Evolutionary conservation across 92 coral and sea anemone species (phyloP).

Genomic region (Epizoanthus rinbou): DNA sequence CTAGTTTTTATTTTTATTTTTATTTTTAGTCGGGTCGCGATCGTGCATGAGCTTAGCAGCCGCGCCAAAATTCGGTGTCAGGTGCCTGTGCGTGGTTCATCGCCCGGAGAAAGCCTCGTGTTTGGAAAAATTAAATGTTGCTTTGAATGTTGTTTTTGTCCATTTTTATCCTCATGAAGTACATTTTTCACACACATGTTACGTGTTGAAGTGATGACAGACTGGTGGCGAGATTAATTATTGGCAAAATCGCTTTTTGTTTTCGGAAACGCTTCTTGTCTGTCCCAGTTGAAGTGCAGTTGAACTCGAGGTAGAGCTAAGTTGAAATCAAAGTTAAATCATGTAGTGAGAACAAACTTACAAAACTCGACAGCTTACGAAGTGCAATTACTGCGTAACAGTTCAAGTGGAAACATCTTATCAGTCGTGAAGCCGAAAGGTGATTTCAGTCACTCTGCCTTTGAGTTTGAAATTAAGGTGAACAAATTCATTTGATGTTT

Average conservation of each 20-base stretch:
- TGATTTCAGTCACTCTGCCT: slow-evolving; percentile 9
- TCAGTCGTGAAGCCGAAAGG: not conserved
- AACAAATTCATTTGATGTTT: slow-evolving; percentile 4
- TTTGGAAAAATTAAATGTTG: slow-evolving; percentile 7
- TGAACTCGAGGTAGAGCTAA: too few relatives aligned
- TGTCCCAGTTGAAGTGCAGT: slow-evolving; percentile 4
- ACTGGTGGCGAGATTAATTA: slow-evolving; percentile 11
- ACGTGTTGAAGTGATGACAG: slow-evolving; percentile 17
- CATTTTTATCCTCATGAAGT: slow-evolving; percentile 11
- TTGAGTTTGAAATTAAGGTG: slow-evolving; percentile 8
- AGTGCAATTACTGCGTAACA: slow-evolving; percentile 12
- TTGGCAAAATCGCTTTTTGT: slow-evolving; percentile 2
- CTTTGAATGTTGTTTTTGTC: slow-evolving; percentile 7
- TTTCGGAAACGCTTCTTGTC: not conserved
- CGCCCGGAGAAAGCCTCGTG: too few relatives aligned
- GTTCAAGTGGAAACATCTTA: not conserved
- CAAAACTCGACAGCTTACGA: slow-evolving; percentile 13
- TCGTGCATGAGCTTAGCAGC: too few relatives aligned
- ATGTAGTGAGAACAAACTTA: slow-evolving; percentile 9
- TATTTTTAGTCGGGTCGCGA: too few relatives aligned
- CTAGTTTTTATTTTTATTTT: too few relatives aligned
- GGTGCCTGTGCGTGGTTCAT: slow-evolving; percentile 8
- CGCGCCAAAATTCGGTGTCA: too few relatives aligned
- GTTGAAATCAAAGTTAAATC: slow-evolving; percentile 11
- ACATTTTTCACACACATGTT: too few relatives aligned